phyloP scores from a whole-genome alignment of 2,888 invertebrate genomes.

The Folsomia manolachei region DNA sequence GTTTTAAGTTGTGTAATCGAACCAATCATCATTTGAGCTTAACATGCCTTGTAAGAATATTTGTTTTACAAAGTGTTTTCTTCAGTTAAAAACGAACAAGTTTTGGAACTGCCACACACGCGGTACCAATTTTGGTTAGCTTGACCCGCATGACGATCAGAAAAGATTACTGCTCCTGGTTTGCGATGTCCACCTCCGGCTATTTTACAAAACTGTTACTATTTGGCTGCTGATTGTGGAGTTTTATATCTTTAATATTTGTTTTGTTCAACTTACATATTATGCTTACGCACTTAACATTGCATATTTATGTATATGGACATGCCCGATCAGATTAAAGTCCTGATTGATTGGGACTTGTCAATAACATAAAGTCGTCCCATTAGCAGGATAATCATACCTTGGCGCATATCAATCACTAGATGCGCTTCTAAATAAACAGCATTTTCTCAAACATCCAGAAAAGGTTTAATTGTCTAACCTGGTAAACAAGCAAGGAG shows the following conservation, averaged over 20 bases:
- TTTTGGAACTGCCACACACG: neutral
- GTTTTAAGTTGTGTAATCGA: neutral
- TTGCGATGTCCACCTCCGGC: neutral
- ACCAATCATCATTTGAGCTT: neutral
- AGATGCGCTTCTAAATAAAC: neutral
- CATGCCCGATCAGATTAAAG: neutral
- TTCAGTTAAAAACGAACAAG: too few relatives aligned
- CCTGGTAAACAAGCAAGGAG: too few relatives aligned
- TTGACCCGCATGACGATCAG: neutral
- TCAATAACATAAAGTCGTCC: slow-evolving; percentile 5
- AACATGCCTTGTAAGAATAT: neutral
- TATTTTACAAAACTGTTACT: neutral
- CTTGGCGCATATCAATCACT: neutral
- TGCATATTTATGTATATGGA: neutral
- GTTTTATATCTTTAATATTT: too few relatives aligned
- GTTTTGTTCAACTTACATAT: too few relatives aligned
- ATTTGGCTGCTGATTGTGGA: too few relatives aligned
- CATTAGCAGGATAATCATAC: slow-evolving; percentile 4
- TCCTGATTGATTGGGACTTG: neutral
- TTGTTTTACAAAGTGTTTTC: neutral
- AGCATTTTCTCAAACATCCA: neutral
- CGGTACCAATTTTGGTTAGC: neutral
- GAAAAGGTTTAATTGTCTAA: too few relatives aligned
- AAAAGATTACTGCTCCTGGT: neutral
- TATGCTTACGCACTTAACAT: too few relatives aligned